phyloP scores from a whole-genome alignment of 2,113 vertebrate genomes.

The Lasiurus borealis region DNA sequence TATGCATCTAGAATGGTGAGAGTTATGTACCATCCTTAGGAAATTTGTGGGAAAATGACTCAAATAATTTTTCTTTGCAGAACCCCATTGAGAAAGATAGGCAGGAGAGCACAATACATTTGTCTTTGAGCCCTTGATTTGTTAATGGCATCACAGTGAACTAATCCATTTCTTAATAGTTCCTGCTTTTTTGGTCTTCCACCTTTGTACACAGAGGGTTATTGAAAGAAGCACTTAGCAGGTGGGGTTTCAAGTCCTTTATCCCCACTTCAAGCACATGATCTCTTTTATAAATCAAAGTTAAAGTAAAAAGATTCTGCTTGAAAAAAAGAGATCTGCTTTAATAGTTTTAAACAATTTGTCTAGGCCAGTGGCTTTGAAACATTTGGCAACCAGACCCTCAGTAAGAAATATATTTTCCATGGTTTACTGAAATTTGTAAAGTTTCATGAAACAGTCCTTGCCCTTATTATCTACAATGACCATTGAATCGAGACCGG shows the following conservation, averaged over 20 bases:
- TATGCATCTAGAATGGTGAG: neutral
- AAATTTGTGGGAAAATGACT: neutral
- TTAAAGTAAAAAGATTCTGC: neutral
- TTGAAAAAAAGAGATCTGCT: neutral
- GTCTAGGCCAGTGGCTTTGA: neutral
- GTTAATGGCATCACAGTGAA: neutral
- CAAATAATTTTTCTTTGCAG: neutral
- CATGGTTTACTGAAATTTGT: neutral
- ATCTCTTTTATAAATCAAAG: neutral
- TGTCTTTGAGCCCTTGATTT: neutral
- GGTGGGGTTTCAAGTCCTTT: neutral
- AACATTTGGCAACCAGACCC: neutral
- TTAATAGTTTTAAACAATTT: neutral
- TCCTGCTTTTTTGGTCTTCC: neutral
- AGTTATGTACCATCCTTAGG: neutral
- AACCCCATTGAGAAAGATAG: neutral
- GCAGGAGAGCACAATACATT: neutral
- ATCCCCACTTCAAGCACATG: neutral
- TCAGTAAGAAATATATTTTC: neutral
- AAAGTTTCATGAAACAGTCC: neutral
- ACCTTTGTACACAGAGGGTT: neutral
- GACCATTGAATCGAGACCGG: too few species aligned
- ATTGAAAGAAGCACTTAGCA: neutral
- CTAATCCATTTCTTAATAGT: neutral
- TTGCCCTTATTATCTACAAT: neutral